Conservation (phyloP, 2,888 invertebrate species). For the Drosophila nigricruria region DNA sequence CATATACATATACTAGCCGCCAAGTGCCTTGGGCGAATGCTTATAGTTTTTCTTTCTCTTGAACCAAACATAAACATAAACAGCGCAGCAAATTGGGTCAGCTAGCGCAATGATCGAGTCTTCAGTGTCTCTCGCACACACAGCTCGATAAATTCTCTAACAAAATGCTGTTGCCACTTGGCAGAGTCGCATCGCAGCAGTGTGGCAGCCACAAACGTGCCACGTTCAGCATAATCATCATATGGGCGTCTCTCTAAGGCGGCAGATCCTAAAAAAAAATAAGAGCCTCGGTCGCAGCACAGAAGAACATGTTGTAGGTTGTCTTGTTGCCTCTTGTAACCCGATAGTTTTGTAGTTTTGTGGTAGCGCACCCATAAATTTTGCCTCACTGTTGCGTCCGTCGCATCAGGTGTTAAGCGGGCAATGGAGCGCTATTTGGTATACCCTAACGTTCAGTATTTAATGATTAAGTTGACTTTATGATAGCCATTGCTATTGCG, state of each 20-base stretch:
- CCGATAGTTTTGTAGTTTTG: slow-evolving; percentile 82
- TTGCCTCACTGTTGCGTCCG: slow-evolving; percentile 44
- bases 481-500: not conserved
- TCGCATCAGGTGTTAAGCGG: slow-evolving; percentile 78
- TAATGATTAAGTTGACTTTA: not conserved
- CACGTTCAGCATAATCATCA: slow-evolving; percentile 68
- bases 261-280: slow-evolving; percentile 46
- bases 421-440: slow-evolving; percentile 47
- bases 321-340: slow-evolving; percentile 81
- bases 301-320: slow-evolving; percentile 76
- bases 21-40: slow-evolving; percentile 43
- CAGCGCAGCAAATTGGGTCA: slow-evolving; percentile 72
- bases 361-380: slow-evolving; percentile 82
- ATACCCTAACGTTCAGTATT: slow-evolving; percentile 52
- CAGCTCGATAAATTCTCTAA: slow-evolving; percentile 64
- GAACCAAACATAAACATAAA: slow-evolving; percentile 50
- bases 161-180: slow-evolving; percentile 73
- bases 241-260: slow-evolving; percentile 57
- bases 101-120: slow-evolving; percentile 43
- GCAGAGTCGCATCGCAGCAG: slow-evolving; percentile 27
- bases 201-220: slow-evolving; percentile 50
- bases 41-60: slow-evolving; percentile 35
- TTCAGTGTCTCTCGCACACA: slow-evolving; percentile 20
- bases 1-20: slow-evolving; percentile 18
- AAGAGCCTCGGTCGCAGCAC: slow-evolving; percentile 12